Percentiles rank a stretch among this genome's conserved stretches.
These are phyloP conservation scores for Liposcelis brunnea DNA, from an alignment of 2,888 invertebrate species.

Conservation along the genomic window DNA sequence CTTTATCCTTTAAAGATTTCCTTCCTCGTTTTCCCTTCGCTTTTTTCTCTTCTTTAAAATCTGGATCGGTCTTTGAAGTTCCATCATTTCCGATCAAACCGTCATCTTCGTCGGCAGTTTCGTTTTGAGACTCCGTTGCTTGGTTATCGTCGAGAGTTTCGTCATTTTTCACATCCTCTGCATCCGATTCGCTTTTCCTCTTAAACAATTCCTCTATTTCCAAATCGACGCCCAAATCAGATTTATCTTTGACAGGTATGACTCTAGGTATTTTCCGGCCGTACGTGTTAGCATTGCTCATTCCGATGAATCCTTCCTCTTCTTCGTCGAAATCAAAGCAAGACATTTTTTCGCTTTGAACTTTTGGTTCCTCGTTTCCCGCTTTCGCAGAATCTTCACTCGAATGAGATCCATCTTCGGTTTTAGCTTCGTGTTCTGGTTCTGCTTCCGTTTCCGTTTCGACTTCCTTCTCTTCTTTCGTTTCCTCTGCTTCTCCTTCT, in stretches of 20 bases:
- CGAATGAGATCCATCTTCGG: slow-evolving; percentile 12
- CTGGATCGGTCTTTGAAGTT: slow-evolving; percentile 2
- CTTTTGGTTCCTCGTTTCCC: slow-evolving; percentile 23
- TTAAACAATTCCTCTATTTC: slow-evolving; percentile 22
- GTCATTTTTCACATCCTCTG: slow-evolving; percentile 16
- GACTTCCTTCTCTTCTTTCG: slow-evolving; percentile 12
- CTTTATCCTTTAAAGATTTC: slow-evolving; percentile 2
- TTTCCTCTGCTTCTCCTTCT: slow-evolving; percentile 17
- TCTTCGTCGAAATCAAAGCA: slow-evolving; percentile 69
- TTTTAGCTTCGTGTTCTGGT: slow-evolving; percentile 28
- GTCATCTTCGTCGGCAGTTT: slow-evolving; percentile 20
- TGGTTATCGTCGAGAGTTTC: no score
- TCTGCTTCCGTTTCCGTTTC: slow-evolving; percentile 17
- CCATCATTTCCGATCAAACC: slow-evolving; percentile 25
- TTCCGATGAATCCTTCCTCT: slow-evolving; percentile 42
- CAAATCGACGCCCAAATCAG: slow-evolving; percentile 7
- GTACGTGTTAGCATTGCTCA: slow-evolving; percentile 30
- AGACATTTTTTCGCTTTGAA: slow-evolving; percentile 34
- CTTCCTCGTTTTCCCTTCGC: slow-evolving; percentile 17
- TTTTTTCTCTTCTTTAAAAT: slow-evolving; percentile 11
- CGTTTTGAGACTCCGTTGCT: slow-evolving; percentile 12
- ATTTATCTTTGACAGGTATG: slow-evolving; percentile 21
- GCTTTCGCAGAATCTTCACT: slow-evolving; percentile 22
- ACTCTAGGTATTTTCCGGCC: slow-evolving; percentile 50
- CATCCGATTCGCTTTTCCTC: slow-evolving; percentile 18